phyloP scores from a whole-genome alignment of 2,113 vertebrate species.

The Martes martes region DNA sequence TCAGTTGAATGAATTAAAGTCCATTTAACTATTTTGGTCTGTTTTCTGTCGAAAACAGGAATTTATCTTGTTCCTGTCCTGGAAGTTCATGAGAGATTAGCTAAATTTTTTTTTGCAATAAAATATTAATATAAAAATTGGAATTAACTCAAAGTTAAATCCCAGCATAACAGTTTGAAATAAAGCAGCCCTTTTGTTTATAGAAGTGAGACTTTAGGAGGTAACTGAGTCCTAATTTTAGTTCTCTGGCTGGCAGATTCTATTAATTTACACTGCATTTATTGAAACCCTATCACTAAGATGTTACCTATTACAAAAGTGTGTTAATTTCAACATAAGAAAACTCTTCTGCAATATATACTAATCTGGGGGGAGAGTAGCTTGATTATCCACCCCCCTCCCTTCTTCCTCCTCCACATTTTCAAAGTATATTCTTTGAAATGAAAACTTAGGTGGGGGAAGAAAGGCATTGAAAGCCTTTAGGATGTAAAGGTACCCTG shows the following conservation, averaged over 20 bases:
- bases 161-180: slow-evolving; percentile 25
- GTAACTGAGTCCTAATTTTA: slow-evolving; percentile 39
- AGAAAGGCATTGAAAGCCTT: not conserved
- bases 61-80: slow-evolving; percentile 34
- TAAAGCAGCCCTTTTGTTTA: slow-evolving; percentile 27
- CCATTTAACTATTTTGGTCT: slow-evolving; percentile 75
- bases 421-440: slow-evolving; percentile 16
- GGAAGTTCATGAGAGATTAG: slow-evolving; percentile 42
- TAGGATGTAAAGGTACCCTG: not conserved
- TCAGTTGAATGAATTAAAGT: slow-evolving; percentile 81
- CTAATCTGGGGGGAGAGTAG: not conserved
- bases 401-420: not conserved
- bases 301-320: slow-evolving; percentile 35
- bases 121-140: slow-evolving; percentile 46
- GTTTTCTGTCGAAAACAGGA: slow-evolving; percentile 76
- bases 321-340: slow-evolving; percentile 47
- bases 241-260: slow-evolving; percentile 22
- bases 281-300: not conserved
- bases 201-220: slow-evolving; percentile 39
- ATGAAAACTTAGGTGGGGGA: not conserved
- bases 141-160: slow-evolving; percentile 42
- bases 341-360: not conserved
- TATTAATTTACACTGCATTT: slow-evolving; percentile 24
- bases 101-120: slow-evolving; percentile 3
- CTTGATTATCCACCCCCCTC: not conserved